phyloP scores from a whole-genome alignment of 2,113 vertebrate species.

The Anarhynchus alexandrinus region DNA sequence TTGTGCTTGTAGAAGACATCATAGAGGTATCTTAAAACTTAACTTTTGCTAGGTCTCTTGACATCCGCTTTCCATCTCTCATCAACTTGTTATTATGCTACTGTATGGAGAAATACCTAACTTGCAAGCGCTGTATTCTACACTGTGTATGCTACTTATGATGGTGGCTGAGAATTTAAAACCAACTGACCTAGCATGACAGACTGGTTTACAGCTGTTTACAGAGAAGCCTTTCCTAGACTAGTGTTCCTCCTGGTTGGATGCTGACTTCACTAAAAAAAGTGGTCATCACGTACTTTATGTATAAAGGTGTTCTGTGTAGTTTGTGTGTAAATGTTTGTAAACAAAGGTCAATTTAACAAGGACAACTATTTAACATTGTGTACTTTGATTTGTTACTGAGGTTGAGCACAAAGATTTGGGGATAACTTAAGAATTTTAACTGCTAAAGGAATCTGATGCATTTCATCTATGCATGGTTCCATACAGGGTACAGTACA shows the following conservation, averaged over 20 bases:
- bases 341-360: neutral
- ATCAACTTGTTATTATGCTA: neutral
- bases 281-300: neutral
- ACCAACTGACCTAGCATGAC: neutral
- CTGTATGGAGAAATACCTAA: neutral
- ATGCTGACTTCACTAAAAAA: neutral
- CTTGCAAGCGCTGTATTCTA: neutral
- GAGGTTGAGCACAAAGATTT: neutral
- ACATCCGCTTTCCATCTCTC: neutral
- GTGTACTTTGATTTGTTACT: neutral
- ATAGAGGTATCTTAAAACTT: neutral
- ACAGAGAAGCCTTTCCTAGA: neutral
- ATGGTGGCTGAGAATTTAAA: neutral
- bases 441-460: neutral
- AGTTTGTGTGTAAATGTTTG: neutral
- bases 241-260: neutral
- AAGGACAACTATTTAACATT: neutral
- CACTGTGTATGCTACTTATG: accelerated
- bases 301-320: neutral
- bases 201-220: neutral
- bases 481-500: neutral
- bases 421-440: neutral
- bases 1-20: neutral
- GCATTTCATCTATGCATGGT: neutral
- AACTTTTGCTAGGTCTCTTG: neutral